phyloP scores from a whole-genome alignment of 2,888 invertebrate species.

The Melikaiella ostensackeni region DNA sequence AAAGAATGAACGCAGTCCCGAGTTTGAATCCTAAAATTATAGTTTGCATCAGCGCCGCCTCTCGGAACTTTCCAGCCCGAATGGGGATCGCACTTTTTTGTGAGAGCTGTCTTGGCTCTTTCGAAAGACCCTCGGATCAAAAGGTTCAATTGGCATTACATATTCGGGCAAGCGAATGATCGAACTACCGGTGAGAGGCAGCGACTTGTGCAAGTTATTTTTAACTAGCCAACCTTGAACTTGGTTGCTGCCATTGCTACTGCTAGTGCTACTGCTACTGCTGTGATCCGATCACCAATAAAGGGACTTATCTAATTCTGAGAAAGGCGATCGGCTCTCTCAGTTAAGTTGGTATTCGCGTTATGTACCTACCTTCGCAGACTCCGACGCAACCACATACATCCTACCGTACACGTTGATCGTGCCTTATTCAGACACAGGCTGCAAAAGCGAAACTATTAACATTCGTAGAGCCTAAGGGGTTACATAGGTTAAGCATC shows the following conservation, averaged over 20 bases:
- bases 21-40: too few relatives aligned
- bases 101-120: too few relatives aligned
- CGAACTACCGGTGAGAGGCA: slow-evolving; percentile 12
- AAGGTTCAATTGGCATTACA: too few relatives aligned
- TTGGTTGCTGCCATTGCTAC: slow-evolving; percentile 52
- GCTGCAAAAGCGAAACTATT: slow-evolving; percentile 53
- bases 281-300: slow-evolving; percentile 71
- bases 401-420: slow-evolving; percentile 56
- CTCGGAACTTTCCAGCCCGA: too few relatives aligned
- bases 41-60: too few relatives aligned
- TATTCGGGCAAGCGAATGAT: background rate
- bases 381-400: slow-evolving; percentile 54
- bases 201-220: slow-evolving; percentile 4
- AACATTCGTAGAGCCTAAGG: slow-evolving; percentile 49
- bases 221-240: slow-evolving; percentile 63
- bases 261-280: slow-evolving; percentile 56
- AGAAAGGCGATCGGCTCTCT: slow-evolving; percentile 67
- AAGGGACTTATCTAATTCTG: slow-evolving; percentile 71
- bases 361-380: slow-evolving; percentile 51
- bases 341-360: slow-evolving; percentile 54
- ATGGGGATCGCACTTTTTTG: too few relatives aligned
- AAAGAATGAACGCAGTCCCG: too few relatives aligned
- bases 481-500: slow-evolving; percentile 30
- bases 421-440: slow-evolving; percentile 56
- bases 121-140: too few relatives aligned